phyloP scores from a whole-genome alignment of 2,113 vertebrate genomes.

The Hipposideros armiger region DNA sequence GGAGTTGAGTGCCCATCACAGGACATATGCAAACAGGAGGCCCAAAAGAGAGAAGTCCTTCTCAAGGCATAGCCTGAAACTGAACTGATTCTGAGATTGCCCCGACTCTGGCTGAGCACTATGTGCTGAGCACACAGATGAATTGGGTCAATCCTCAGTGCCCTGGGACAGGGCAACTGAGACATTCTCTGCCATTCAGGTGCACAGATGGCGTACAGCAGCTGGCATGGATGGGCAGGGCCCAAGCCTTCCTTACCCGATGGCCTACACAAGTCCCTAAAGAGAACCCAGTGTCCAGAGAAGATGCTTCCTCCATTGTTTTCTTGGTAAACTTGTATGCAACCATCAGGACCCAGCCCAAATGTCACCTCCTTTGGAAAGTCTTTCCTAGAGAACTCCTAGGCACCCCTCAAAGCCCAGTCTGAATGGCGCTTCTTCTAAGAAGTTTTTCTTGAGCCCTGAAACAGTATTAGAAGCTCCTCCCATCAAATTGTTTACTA shows the following conservation, averaged over 20 bases:
- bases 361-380: background rate
- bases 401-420: background rate
- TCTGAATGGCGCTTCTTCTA: background rate
- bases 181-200: background rate
- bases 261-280: background rate
- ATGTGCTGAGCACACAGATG: background rate
- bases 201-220: background rate
- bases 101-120: background rate
- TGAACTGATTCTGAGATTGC: background rate
- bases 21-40: background rate
- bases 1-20: background rate
- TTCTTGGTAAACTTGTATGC: background rate
- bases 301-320: background rate
- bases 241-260: background rate
- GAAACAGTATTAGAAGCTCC: background rate
- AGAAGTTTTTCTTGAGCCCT: background rate
- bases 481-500: background rate
- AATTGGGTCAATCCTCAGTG: rapidly evolving
- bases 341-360: background rate
- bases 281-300: background rate
- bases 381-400: background rate
- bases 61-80: background rate
- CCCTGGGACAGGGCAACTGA: background rate
- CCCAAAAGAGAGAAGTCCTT: background rate
- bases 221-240: background rate